These are phyloP conservation scores for Uropsilus gracilis DNA, from an alignment of 2,113 vertebrate species.

Conservation along the genomic window DNA sequence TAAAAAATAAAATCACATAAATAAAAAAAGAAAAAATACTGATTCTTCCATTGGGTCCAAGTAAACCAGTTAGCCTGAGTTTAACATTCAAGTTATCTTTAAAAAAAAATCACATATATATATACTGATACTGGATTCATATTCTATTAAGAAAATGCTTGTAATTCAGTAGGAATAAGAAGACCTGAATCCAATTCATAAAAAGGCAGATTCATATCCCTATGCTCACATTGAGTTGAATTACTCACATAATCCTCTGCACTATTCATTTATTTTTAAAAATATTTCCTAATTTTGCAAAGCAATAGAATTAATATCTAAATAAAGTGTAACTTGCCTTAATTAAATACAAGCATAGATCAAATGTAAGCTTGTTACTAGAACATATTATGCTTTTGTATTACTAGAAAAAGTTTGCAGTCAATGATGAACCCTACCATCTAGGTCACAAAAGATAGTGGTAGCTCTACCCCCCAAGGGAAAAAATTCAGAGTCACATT, in stretches of 20 bases:
- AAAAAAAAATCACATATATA: neutral
- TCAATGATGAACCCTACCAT: neutral
- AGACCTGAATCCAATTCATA: neutral
- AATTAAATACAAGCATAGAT: neutral
- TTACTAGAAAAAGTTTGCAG: neutral
- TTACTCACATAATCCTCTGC: neutral
- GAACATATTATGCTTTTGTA: neutral
- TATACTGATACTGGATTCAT: neutral
- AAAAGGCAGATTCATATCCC: neutral
- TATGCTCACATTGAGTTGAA: neutral
- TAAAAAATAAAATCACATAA: too few relatives aligned
- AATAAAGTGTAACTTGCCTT: neutral
- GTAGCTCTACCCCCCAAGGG: neutral
- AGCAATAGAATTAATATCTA: neutral
- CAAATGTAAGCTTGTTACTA: neutral
- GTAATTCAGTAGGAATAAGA: neutral
- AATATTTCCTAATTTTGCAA: neutral
- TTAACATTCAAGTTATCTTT: neutral
- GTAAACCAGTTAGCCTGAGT: neutral
- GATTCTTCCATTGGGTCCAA: neutral
- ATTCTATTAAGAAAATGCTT: neutral
- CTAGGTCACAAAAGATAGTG: neutral
- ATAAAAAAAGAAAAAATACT: too few relatives aligned
- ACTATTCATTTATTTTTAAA: neutral
- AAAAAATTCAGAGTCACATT: neutral